Percentiles rank a stretch among this genome's conserved stretches.
phyloP scores from a whole-genome alignment of 2,797 vertebrate species.

The Chromobotia macracanthus region DNA sequence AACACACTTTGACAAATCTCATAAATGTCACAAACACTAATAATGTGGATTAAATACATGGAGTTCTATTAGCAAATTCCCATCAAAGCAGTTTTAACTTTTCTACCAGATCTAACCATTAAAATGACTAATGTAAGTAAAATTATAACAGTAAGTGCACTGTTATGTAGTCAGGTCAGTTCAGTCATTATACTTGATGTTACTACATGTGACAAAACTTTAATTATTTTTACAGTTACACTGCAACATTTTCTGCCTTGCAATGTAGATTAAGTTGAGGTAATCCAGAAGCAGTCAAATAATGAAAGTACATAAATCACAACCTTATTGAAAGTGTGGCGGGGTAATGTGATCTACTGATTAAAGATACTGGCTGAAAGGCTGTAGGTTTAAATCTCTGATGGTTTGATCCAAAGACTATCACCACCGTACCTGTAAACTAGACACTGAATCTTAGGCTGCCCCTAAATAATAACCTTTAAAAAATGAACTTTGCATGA shows the following conservation, averaged over 20 bases:
- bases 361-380: not conserved
- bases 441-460: slow-evolving; percentile 1
- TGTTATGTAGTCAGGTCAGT: too few relatives aligned
- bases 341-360: not conserved
- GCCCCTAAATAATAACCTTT: too few relatives aligned
- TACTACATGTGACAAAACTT: too few relatives aligned
- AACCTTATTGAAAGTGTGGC: slow-evolving; percentile 5
- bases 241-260: not conserved
- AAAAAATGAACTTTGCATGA: not conserved
- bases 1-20: slow-evolving; percentile 41
- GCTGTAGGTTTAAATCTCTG: not conserved
- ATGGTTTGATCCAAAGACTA: not conserved
- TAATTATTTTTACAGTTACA: not conserved
- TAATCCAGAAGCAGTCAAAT: not conserved
- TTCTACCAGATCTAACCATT: not conserved
- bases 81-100: not conserved
- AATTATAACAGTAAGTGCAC: too few relatives aligned
- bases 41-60: not conserved
- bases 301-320: not conserved
- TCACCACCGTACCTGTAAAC: not conserved
- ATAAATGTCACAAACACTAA: slow-evolving; percentile 25
- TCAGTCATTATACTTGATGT: too few relatives aligned
- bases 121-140: not conserved
- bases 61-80: not conserved
- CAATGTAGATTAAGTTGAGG: too few relatives aligned